Base-by-base conservation (phyloP, 1,140 invertebrate genomes). In the Epicauta chinensis region DNA sequence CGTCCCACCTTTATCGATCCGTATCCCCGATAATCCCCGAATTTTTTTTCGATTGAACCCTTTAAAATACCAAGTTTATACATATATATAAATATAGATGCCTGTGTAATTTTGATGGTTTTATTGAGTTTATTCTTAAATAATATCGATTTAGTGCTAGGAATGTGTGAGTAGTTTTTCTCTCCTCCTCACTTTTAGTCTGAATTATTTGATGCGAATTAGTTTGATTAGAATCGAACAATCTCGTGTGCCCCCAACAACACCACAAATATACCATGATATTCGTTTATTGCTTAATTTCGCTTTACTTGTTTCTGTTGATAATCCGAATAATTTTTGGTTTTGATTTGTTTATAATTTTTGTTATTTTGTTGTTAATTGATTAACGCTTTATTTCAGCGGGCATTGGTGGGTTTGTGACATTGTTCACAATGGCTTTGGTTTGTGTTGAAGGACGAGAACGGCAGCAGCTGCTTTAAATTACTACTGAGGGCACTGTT, bases 391-490 rank as follows among this genome's bases (percentile, higher is more conserved):
- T 59, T 59, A 56, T 64, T 65, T 60, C 63, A 65, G 64, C 59
- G 63, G 61, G 58, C 56, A 58, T 52, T 62, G 55, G 54, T 63
- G 60, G 64, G 64, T 64, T 64, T 67, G 61, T 65, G 65, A 65
- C 63, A 65, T 59, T 61, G 63, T 64, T 64, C 63, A 62, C 62
- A 56, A 45, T 68, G 62, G 66, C 66, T 65, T 63, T 64, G 64
- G 66, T 63, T 53, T 60, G 46, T 60, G 60, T 61, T 63, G 56
- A 64, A 62, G 62, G 61, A 80, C 73, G 77, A 77, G 67, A 75
- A 78, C 69, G 75, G 76, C 73, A 81, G 77, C 23, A 23, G 23
- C 75, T 81, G 79, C 77, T 75, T 80, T 72, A 80, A 50, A 53
- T 40, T 38, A 43, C 58, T 62, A 53, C 55, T 56, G 45, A 76